phyloP scores from a whole-genome alignment of 2,888 invertebrate genomes.

The Horisme vitalbata region DNA sequence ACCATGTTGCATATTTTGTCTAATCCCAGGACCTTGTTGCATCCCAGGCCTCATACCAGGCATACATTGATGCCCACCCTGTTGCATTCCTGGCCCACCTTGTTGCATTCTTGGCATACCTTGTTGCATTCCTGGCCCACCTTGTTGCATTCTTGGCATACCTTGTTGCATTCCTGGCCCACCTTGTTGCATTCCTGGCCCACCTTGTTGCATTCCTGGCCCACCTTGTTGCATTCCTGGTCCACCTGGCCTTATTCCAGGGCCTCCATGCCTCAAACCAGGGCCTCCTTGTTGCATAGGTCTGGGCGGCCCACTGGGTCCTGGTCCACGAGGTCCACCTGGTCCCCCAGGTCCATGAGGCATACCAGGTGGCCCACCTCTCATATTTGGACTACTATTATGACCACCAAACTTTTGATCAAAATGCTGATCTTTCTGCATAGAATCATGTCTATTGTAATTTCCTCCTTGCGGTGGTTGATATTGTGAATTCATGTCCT shows the following conservation, averaged over 20 bases:
- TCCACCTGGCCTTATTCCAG: conserved; percentile 29
- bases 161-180: conserved; percentile 12
- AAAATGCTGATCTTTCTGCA: conserved; percentile 46
- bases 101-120: conserved; percentile 27
- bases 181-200: conserved; percentile 18
- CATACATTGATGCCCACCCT: too few relatives aligned
- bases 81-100: conserved; percentile 57
- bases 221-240: conserved; percentile 25
- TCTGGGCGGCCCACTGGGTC: not conserved
- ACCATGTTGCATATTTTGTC: too few relatives aligned
- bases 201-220: conserved; percentile 7
- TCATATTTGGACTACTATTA: conserved; percentile 17
- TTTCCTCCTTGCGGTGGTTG: conserved; percentile 38
- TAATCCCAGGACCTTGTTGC: conserved; percentile 11
- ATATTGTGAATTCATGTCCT: conserved; percentile 37
- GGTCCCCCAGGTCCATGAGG: not conserved
- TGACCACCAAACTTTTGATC: conserved; percentile 43
- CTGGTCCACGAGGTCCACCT: not conserved
- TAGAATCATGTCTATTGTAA: conserved; percentile 36
- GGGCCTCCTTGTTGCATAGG: conserved; percentile 1
- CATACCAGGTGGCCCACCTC: conserved; percentile 7
- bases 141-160: conserved; percentile 12
- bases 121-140: conserved; percentile 13
- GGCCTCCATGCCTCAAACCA: conserved; percentile 15
- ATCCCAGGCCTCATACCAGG: too few relatives aligned